phyloP scores from a whole-genome alignment of 2,113 vertebrate species.

The Panthera leo region DNA sequence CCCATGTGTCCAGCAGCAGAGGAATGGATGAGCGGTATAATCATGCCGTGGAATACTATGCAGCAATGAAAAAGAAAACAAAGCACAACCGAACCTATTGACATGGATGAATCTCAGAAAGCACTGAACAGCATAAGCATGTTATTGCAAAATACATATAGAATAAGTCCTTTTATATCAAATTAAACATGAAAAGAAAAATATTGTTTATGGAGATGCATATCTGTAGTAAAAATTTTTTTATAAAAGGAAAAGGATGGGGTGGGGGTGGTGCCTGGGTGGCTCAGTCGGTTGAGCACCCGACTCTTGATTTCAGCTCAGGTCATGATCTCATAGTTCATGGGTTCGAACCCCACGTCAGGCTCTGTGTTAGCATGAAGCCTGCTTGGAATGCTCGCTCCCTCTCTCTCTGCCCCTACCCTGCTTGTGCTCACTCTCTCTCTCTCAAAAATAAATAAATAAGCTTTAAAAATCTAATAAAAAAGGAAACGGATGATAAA shows the following conservation, averaged over 20 bases:
- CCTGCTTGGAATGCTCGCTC: no score
- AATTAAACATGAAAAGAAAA: not conserved
- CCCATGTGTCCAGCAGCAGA: no score
- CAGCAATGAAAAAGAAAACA: not conserved
- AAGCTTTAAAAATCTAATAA: not conserved
- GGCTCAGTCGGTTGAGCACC: no score
- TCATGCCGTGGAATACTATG: not conserved
- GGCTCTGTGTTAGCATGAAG: no score
- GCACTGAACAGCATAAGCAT: not conserved
- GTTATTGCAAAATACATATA: not conserved
- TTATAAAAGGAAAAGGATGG: no score
- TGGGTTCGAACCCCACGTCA: no score
- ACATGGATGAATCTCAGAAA: not conserved
- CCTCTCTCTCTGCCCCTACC: no score
- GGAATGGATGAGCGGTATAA: not conserved
- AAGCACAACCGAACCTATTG: not conserved
- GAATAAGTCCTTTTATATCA: not conserved
- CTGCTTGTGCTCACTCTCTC: no score
- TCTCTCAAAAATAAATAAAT: no score
- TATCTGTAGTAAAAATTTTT: not conserved
- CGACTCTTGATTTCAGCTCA: no score
- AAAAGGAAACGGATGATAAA: not conserved
- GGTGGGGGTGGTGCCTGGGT: no score
- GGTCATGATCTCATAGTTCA: no score
- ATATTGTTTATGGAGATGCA: not conserved